Evolutionary conservation across 92 coral and sea anemone genomes (phyloP).

Genomic region (Montipora capitata): DNA sequence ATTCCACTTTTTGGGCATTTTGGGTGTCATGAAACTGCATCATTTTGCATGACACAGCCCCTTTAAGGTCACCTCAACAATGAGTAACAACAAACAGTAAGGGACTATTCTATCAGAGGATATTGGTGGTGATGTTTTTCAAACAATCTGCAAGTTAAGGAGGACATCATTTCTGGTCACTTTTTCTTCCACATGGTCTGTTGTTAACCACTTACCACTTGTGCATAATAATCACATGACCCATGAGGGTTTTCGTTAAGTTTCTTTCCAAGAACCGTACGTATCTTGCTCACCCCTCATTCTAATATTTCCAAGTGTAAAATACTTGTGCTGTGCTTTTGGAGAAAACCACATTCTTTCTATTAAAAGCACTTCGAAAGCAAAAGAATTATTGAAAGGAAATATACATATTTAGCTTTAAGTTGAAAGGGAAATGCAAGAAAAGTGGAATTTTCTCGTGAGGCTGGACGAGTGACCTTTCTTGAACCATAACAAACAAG

Average conservation of each 20-base stretch:
- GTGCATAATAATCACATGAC: too few species aligned
- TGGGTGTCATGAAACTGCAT: too few species aligned
- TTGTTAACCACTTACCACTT: too few species aligned
- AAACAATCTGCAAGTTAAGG: too few species aligned
- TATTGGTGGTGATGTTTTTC: too few species aligned
- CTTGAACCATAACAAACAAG: not conserved
- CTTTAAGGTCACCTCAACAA: not conserved
- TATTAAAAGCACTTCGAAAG: conserved; percentile 1
- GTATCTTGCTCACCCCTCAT: too few species aligned
- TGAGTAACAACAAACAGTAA: not conserved
- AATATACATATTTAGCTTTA: not conserved
- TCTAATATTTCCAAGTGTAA: not conserved
- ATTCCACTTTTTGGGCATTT: too few species aligned
- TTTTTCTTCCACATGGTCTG: too few species aligned
- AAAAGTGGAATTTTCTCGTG: conserved; percentile 10
- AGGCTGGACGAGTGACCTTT: not conserved
- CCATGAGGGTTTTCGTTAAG: too few species aligned
- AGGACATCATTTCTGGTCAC: too few species aligned
- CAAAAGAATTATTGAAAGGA: conserved; percentile 15
- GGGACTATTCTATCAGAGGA: not conserved
- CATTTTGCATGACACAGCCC: too few species aligned
- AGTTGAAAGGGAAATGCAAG: not conserved
- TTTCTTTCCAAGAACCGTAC: too few species aligned
- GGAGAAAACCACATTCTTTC: conserved; percentile 20
- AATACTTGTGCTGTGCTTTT: conserved; percentile 6